Base-by-base conservation (phyloP, 2,888 invertebrate species). In the Machimus atricapillus region DNA sequence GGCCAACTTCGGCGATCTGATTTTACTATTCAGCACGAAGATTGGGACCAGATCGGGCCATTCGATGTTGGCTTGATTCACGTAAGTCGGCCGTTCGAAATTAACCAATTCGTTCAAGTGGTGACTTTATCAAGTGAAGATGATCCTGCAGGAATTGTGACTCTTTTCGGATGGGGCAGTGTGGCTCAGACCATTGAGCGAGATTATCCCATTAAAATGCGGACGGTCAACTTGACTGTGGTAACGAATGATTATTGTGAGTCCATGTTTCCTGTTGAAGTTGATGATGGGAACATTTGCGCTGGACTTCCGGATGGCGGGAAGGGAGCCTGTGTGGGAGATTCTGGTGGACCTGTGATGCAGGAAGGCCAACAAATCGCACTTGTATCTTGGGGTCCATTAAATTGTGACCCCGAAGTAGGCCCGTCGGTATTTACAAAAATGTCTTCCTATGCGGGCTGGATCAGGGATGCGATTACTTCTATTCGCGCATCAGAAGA, bases 371-470 rank as follows among this genome's bases (percentile, higher is more conserved):
- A 77, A 27, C 90, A 87, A 89, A 40, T 92, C 78, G 93, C 93
- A 86, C 88, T 93, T 56, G 91, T 92, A 16, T 92, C 93, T 23
- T 92, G 92, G 92, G 92, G 92, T 2, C 76, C 89, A 16, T 90
- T 90, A 19, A 91, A 91, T 12, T 92, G 92, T 83, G 91, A 91
- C 40, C 52, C 79, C 0, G 86, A 86, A 8, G 89, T 89, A 31
- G 88, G 89, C 23, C 92, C 92, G 1, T 90, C 92, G 0, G 91
- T 92, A 6, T 91, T 91, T 89, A 91, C 91, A 0, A 90, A 91
- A 31, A 91, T 91, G 2, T 89, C 91, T 3, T 89, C 90, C 14
- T 92, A 90, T 89, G 23, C 90, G 40, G 88, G 90, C 56, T 92
- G 91, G 91, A 73, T 88, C 86, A 46, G 43, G 27, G 37, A 85